Conservation (phyloP, 2,888 invertebrate genomes). For the Cotesia congregata region DNA sequence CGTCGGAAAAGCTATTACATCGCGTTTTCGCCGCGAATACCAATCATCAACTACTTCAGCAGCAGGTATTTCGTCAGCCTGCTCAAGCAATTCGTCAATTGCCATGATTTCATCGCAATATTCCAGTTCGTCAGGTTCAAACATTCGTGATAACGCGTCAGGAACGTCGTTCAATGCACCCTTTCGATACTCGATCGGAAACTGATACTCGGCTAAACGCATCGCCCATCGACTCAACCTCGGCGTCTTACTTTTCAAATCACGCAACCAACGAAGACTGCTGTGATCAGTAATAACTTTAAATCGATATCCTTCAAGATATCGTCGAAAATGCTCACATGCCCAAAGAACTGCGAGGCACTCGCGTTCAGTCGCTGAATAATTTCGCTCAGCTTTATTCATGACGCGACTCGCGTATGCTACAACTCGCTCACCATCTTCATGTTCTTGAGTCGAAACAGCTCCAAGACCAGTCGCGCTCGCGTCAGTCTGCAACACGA, state of each 20-base stretch:
- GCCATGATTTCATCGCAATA: constrained; percentile 37
- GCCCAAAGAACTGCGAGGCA: constrained; percentile 51
- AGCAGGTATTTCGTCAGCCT: not conserved
- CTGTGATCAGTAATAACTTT: constrained; percentile 52
- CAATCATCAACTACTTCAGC: no score
- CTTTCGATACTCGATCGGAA: constrained; percentile 35
- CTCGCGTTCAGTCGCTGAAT: constrained; percentile 44
- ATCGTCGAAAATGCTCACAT: constrained; percentile 47
- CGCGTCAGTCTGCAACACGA: constrained; percentile 34
- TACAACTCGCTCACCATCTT: constrained; percentile 40
- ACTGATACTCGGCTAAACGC: constrained; percentile 42
- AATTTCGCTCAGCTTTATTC: constrained; percentile 39
- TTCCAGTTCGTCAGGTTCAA: constrained; percentile 29
- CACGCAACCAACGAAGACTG: constrained; percentile 48
- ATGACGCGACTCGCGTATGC: constrained; percentile 46
- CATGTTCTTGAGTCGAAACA: constrained; percentile 46
- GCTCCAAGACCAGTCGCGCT: constrained; percentile 42
- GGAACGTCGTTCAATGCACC: constrained; percentile 19
- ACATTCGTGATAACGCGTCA: constrained; percentile 38
- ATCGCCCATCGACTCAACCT: constrained; percentile 47
- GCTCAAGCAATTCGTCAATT: not conserved
- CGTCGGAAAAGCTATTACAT: not conserved
- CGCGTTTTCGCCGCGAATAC: no score
- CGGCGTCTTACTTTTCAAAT: constrained; percentile 47
- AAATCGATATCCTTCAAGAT: constrained; percentile 49